Conservation (phyloP, 37 sponge, comb jelly and placozoan species). For the Halichondria panicea region DNA sequence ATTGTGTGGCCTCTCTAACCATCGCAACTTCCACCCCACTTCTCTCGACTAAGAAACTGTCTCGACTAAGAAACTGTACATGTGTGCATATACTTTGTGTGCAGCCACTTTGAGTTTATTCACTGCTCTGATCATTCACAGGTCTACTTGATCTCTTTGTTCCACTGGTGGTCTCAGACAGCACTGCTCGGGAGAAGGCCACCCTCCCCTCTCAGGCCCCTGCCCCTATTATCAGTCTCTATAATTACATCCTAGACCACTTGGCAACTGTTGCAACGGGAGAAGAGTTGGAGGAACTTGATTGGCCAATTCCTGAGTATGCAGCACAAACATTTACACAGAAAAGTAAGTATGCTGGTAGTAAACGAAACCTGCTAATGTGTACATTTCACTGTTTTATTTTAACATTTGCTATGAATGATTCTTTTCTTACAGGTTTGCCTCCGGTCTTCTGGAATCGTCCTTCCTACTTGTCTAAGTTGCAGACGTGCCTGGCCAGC, state of each 20-base stretch:
- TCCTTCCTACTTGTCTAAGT: neutral
- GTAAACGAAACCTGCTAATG: neutral
- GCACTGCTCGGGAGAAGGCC: constrained; percentile 3
- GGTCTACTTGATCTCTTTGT: constrained; percentile 30
- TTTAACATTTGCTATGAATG: neutral
- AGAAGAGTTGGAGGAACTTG: neutral
- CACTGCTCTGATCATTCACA: neutral
- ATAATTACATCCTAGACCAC: constrained; percentile 35
- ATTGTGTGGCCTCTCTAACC: neutral
- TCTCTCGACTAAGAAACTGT: no score
- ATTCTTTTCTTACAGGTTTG: constrained; percentile 9
- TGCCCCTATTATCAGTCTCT: constrained; percentile 19
- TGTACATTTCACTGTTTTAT: neutral
- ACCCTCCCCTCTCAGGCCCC: constrained; percentile 42
- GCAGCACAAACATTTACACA: constrained; percentile 10
- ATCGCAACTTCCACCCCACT: neutral
- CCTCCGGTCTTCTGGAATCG: constrained; percentile 47
- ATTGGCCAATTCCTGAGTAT: constrained; percentile 47
- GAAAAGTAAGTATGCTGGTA: neutral
- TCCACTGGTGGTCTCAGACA: constrained; percentile 28
- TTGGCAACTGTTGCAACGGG: constrained; percentile 4
- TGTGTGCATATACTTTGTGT: neutral
- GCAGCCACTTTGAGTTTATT: neutral
- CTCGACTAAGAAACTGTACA: no score
- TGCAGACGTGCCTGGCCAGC: constrained; percentile 1